Conservation (phyloP, 2,888 invertebrate genomes). For the Theristus sp. region DNA sequence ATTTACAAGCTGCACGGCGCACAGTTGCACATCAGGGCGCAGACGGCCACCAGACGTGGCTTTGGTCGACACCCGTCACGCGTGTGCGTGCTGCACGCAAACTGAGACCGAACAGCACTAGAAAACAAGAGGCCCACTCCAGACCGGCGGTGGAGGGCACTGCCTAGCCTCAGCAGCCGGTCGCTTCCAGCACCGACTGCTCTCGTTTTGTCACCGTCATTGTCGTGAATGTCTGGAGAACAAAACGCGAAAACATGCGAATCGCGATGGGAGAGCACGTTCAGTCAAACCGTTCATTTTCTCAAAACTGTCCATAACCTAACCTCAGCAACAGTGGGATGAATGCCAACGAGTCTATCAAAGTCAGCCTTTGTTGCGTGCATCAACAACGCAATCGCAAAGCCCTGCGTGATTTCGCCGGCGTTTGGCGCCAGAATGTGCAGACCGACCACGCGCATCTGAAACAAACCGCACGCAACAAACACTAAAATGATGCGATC, state of each 20-base stretch:
- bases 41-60: too few species aligned
- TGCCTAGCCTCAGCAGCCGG: slow-evolving; percentile 3
- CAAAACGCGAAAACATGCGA: too few species aligned
- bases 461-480: slow-evolving; percentile 5
- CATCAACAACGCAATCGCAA: slow-evolving; percentile 39
- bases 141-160: not conserved
- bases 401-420: slow-evolving; percentile 46
- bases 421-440: slow-evolving; percentile 43
- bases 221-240: slow-evolving; percentile 2
- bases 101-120: too few species aligned
- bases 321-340: slow-evolving; percentile 44
- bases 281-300: not conserved
- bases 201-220: slow-evolving; percentile 3
- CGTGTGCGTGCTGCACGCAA: too few species aligned
- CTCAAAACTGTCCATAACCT: not conserved
- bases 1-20: not conserved
- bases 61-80: too few species aligned
- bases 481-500: too few species aligned
- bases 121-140: too few species aligned
- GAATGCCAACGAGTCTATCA: slow-evolving; percentile 42
- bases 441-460: slow-evolving; percentile 39
- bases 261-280: not conserved
- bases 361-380: slow-evolving; percentile 40
- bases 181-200: not conserved
- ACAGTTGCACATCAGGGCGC: too few species aligned